phyloP scores from a whole-genome alignment of 2,888 invertebrate species.

The Cactoblastis cactorum region DNA sequence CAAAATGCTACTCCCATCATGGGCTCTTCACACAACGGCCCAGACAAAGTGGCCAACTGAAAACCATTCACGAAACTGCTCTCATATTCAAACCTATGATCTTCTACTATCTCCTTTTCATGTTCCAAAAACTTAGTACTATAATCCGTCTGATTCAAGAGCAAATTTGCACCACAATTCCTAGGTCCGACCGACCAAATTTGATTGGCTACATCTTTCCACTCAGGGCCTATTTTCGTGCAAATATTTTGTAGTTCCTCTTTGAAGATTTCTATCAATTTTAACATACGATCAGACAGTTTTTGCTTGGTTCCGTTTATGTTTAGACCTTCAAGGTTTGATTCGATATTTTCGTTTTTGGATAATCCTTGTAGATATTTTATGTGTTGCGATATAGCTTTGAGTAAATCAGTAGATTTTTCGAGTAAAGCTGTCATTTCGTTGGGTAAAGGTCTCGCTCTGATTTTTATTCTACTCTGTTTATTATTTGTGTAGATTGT shows the following conservation, averaged over 20 bases:
- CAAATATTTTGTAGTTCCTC: slow-evolving; percentile 81
- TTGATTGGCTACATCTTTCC: slow-evolving; percentile 78
- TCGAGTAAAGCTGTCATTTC: slow-evolving; percentile 85
- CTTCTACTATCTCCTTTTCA: slow-evolving; percentile 60
- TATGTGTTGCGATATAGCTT: slow-evolving; percentile 77
- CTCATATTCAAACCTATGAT: slow-evolving; percentile 82
- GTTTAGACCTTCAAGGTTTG: slow-evolving; percentile 45
- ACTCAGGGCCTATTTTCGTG: slow-evolving; percentile 74
- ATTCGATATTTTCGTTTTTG: slow-evolving; percentile 58
- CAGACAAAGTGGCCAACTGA: slow-evolving; percentile 91
- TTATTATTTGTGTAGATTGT: slow-evolving; percentile 85
- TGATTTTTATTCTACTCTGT: slow-evolving; percentile 84
- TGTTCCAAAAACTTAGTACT: slow-evolving; percentile 60
- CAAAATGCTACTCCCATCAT: slow-evolving; percentile 96
- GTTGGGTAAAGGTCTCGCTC: slow-evolving; percentile 87
- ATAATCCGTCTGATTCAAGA: slow-evolving; percentile 90
- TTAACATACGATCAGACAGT: slow-evolving; percentile 63
- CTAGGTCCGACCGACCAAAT: slow-evolving; percentile 97
- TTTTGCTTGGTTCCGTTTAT: slow-evolving; percentile 48
- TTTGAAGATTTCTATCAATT: slow-evolving; percentile 70
- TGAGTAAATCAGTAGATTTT: slow-evolving; percentile 84
- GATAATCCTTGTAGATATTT: slow-evolving; percentile 58
- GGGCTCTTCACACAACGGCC: slow-evolving; percentile 98
- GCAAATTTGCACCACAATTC: slow-evolving; percentile 92
- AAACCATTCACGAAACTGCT: slow-evolving; percentile 92